These are phyloP conservation scores for Antheraea yamamai DNA, from an alignment of 2,888 invertebrate species.

Conservation along the genomic window DNA sequence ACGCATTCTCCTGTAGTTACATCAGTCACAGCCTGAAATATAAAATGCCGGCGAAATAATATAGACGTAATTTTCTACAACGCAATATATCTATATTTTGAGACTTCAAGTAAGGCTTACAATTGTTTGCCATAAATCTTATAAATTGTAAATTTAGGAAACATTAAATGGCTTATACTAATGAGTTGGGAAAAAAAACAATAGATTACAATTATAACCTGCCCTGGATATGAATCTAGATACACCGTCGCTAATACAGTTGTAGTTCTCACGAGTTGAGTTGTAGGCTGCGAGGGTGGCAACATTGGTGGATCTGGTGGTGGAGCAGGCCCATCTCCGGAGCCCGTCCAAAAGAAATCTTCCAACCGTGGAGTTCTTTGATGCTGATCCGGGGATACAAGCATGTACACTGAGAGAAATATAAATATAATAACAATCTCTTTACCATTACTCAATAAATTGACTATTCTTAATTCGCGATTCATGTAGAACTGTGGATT, in stretches of 20 bases:
- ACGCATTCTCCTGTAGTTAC: slow-evolving; percentile 77
- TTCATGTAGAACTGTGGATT: no score
- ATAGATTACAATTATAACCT: slow-evolving; percentile 43
- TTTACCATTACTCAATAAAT: background rate
- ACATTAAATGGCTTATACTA: background rate
- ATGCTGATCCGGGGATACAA: slow-evolving; percentile 70
- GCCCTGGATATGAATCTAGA: slow-evolving; percentile 79
- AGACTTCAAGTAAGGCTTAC: background rate
- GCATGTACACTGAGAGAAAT: slow-evolving; percentile 57
- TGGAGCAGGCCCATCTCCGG: slow-evolving; percentile 89
- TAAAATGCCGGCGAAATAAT: background rate
- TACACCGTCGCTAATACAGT: slow-evolving; percentile 88
- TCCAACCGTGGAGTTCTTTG: slow-evolving; percentile 84
- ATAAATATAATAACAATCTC: background rate
- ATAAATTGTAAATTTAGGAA: background rate
- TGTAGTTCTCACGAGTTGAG: slow-evolving; percentile 84
- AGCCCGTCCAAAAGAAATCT: slow-evolving; percentile 95
- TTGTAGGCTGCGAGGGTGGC: slow-evolving; percentile 58
- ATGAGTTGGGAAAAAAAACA: slow-evolving; percentile 37
- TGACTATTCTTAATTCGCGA: no score
- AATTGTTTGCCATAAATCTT: background rate
- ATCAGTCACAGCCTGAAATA: slow-evolving; percentile 71
- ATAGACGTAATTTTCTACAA: background rate
- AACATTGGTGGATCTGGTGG: slow-evolving; percentile 77
- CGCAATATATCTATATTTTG: background rate